Conservation (phyloP, 1,140 invertebrate genomes). For the Diachasmimorpha longicaudata region DNA sequence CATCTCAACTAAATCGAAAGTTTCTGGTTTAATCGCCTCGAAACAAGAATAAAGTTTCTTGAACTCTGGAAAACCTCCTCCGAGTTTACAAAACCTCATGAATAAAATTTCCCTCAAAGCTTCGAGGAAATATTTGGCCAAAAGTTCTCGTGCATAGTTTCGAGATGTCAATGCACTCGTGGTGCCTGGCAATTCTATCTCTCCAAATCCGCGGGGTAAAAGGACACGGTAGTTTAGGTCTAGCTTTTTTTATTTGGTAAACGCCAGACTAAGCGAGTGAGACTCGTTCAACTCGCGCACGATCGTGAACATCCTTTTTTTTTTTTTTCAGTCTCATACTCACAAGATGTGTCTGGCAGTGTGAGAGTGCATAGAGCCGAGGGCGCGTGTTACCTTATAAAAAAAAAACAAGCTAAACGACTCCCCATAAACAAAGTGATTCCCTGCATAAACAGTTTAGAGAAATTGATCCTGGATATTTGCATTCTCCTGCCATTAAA, state of each 20-base stretch:
- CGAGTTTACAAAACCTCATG: not conserved
- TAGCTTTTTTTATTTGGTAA: not conserved
- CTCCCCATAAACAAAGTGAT: not conserved
- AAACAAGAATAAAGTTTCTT: no score
- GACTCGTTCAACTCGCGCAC: not conserved
- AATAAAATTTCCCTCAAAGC: not conserved
- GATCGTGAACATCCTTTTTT: not conserved
- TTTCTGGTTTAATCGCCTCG: no score
- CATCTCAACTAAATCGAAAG: no score
- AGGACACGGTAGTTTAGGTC: not conserved
- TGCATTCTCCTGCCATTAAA: not conserved
- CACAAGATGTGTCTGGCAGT: not conserved
- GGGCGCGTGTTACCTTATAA: no score
- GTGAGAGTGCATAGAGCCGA: not conserved
- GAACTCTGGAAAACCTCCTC: no score
- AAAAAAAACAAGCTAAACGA: not conserved
- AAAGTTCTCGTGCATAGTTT: not conserved
- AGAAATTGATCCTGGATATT: not conserved
- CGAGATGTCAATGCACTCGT: conserved; percentile 19
- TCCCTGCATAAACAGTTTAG: not conserved
- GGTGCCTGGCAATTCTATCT: conserved; percentile 10
- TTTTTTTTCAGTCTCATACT: no score
- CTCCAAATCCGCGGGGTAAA: conserved; percentile 12
- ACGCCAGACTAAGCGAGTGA: not conserved
- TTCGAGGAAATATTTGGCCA: not conserved